Percentiles rank a stretch among this genome's conserved stretches.
Evolutionary conservation across 2,888 invertebrate genomes (phyloP).

Genomic region (Nymphalis polychloros): DNA sequence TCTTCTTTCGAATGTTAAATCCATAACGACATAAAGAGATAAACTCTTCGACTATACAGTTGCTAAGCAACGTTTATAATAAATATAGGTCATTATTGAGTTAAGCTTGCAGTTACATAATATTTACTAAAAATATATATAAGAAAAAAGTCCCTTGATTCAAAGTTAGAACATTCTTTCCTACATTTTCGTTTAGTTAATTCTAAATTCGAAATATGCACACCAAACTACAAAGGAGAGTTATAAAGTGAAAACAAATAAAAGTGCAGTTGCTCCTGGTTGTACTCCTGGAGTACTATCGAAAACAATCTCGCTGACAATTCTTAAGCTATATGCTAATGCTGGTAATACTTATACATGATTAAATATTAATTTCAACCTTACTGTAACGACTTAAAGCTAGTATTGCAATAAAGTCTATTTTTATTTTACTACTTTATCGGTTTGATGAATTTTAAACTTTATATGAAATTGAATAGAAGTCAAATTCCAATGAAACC

Average conservation of each 20-base stretch:
- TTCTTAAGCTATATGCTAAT: slow-evolving; percentile 25
- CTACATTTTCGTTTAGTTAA: neutral
- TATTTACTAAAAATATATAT: no score
- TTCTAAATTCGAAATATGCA: slow-evolving; percentile 4
- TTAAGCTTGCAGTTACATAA: no score
- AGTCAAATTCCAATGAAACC: neutral
- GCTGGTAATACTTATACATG: slow-evolving; percentile 3
- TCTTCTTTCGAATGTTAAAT: no score
- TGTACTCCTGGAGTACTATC: slow-evolving; percentile 28
- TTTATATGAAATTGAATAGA: neutral
- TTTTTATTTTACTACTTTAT: neutral
- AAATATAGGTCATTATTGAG: no score
- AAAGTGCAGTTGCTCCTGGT: slow-evolving; percentile 20
- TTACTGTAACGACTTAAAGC: neutral
- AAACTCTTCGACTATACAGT: no score
- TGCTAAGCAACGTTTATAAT: no score
- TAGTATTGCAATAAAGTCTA: neutral
- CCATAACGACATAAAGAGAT: no score
- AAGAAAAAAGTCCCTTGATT: no score
- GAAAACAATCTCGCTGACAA: slow-evolving; percentile 33
- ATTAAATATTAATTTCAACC: neutral
- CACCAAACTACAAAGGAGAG: slow-evolving; percentile 3
- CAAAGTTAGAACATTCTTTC: no score
- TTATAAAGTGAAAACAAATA: slow-evolving; percentile 13
- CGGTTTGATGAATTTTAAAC: neutral